phyloP scores from a whole-genome alignment of 1,140 invertebrate species.

The Tetramorium simillimum region DNA sequence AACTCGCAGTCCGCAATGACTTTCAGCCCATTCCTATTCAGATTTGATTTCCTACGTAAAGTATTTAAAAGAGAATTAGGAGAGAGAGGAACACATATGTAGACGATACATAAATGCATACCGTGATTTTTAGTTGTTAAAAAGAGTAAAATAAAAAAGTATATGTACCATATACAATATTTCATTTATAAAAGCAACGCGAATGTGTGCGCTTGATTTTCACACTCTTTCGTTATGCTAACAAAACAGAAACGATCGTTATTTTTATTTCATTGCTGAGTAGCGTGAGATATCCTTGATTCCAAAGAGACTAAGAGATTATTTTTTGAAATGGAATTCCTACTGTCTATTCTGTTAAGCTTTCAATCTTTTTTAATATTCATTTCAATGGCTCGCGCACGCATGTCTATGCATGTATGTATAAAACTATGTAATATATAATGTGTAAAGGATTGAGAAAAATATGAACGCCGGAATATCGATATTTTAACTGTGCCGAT shows the following conservation, averaged over 20 bases:
- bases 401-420: not conserved
- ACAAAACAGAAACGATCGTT: not conserved
- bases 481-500: not conserved
- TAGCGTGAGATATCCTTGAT: not conserved
- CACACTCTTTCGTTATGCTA: not conserved
- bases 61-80: not conserved
- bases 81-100: not conserved
- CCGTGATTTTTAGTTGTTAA: not conserved
- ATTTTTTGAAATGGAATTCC: constrained; percentile 32
- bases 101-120: not conserved
- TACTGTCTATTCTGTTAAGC: constrained; percentile 31
- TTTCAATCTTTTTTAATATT: constrained; percentile 42
- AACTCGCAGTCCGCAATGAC: not conserved
- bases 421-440: constrained; percentile 2
- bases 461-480: not conserved
- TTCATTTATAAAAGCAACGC: not conserved
- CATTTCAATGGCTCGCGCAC: not conserved
- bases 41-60: not conserved
- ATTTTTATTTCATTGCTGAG: constrained; percentile 39
- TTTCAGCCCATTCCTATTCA: not conserved
- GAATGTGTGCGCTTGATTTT: not conserved
- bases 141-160: not conserved
- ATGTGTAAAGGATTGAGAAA: constrained; percentile 1
- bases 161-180: constrained; percentile 2
- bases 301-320: constrained; percentile 20